phyloP scores from a whole-genome alignment of 2,113 vertebrate species.

The Macaca fascicularis region T2T-MFA8v1.1 NC_088375.1:196743501-196744000 shows the following conservation, averaged over 20 bases:
- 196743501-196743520: too few species aligned
- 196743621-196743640: too few species aligned
- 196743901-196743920: slow-evolving; percentile 26
- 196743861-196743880: not conserved
- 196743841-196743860: not conserved
- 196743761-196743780: not conserved
- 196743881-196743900: not conserved
- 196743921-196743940: not conserved
- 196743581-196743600: too few species aligned
- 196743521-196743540: too few species aligned
- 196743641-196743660: too few species aligned
- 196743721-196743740: not conserved
- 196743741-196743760: not conserved
- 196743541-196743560: too few species aligned
- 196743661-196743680: too few species aligned
- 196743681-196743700: not conserved
- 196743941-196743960: slow-evolving; percentile 23
- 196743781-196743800: not conserved
- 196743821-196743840: not conserved
- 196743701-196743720: slow-evolving; percentile 19
- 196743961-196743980: slow-evolving; percentile 18
- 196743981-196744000: slow-evolving; percentile 40
- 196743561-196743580: too few species aligned
- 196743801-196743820: not conserved
- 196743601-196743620: too few species aligned